phyloP scores from a whole-genome alignment of 2,888 invertebrate species.

The Hirtodrosophila cameraria region DNA sequence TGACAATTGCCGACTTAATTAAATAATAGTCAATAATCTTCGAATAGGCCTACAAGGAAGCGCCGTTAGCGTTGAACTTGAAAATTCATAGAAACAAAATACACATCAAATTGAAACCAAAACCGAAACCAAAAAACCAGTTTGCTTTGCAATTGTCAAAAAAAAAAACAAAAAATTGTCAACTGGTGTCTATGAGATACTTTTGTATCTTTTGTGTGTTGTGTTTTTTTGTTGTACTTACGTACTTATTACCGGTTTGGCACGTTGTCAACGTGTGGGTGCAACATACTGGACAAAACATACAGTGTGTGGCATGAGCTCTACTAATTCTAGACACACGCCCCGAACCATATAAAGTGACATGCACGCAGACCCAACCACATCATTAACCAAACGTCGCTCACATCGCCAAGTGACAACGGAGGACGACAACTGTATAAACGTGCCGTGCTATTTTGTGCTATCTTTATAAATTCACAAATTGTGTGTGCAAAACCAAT shows the following conservation, averaged over 20 bases:
- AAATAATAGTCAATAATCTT: slow-evolving; percentile 31
- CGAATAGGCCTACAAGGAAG: slow-evolving; percentile 72
- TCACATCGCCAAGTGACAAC: slow-evolving; percentile 52
- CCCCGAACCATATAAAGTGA: slow-evolving; percentile 67
- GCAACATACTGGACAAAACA: slow-evolving; percentile 46
- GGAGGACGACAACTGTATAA: slow-evolving; percentile 31
- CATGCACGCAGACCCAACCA: slow-evolving; percentile 45
- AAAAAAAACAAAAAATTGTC: no score
- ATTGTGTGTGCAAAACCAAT: slow-evolving; percentile 23
- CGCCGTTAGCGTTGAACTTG: slow-evolving; percentile 67
- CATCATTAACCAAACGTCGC: slow-evolving; percentile 68
- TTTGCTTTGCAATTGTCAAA: slow-evolving; percentile 71
- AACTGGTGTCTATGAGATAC: slow-evolving; percentile 54
- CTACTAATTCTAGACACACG: slow-evolving; percentile 63
- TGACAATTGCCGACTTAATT: slow-evolving; percentile 68
- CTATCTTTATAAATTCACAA: slow-evolving; percentile 23
- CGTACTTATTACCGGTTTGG: slow-evolving; percentile 69
- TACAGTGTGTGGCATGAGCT: slow-evolving; percentile 15
- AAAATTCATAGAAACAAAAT: slow-evolving; percentile 34
- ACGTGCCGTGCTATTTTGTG: slow-evolving; percentile 31
- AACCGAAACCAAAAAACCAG: slow-evolving; percentile 54
- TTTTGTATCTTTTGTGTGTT: slow-evolving; percentile 34
- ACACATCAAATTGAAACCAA: slow-evolving; percentile 28
- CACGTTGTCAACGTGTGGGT: slow-evolving; percentile 45
- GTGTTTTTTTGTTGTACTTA: slow-evolving; percentile 1